Evolutionary conservation across 2,888 invertebrate species (phyloP).

Genomic region (Cremastinae sp.): DNA sequence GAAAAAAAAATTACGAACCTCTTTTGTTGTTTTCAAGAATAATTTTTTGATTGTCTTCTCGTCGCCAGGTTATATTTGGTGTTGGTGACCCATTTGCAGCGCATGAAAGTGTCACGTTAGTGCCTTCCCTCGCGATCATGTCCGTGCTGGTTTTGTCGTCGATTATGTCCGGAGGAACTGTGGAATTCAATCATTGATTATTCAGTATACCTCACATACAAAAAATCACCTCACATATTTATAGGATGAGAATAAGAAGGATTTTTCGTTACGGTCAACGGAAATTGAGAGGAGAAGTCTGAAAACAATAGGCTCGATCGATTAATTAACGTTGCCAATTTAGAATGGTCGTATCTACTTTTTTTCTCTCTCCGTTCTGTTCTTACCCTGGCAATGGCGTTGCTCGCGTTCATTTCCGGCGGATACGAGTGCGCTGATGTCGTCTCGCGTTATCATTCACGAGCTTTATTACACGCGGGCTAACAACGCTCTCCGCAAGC

Average conservation of each 20-base stretch:
- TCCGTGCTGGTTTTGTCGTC: conserved; percentile 92
- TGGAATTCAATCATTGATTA: conserved; percentile 27
- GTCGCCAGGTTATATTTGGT: conserved; percentile 90
- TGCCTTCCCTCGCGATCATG: conserved; percentile 93
- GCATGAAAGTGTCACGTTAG: conserved; percentile 91
- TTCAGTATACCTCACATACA: not conserved
- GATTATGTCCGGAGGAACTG: conserved; percentile 92
- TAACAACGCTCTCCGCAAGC: conserved; percentile 11
- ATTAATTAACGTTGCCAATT: no score
- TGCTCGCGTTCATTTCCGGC: conserved; percentile 64
- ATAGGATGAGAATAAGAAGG: no score
- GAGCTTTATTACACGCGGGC: conserved; percentile 61
- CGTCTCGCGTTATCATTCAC: conserved; percentile 71
- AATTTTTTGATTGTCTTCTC: conserved; percentile 90
- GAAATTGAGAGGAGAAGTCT: no score
- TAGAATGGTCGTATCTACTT: no score
- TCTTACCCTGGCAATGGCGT: conserved; percentile 54
- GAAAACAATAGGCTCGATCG: no score
- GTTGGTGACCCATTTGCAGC: conserved; percentile 94
- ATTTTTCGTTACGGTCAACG: no score
- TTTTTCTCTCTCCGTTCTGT: no score
- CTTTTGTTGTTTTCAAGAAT: conserved; percentile 85
- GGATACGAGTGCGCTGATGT: conserved; percentile 69
- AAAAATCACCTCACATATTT: no score
- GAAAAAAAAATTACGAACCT: conserved; percentile 50